A percentile compares a stretch with the other conserved stretches of the same genome.
Evolutionary conservation across 64 coral and sea anemone genomes (phyloP).

Genomic region (Actinia equina): DNA sequence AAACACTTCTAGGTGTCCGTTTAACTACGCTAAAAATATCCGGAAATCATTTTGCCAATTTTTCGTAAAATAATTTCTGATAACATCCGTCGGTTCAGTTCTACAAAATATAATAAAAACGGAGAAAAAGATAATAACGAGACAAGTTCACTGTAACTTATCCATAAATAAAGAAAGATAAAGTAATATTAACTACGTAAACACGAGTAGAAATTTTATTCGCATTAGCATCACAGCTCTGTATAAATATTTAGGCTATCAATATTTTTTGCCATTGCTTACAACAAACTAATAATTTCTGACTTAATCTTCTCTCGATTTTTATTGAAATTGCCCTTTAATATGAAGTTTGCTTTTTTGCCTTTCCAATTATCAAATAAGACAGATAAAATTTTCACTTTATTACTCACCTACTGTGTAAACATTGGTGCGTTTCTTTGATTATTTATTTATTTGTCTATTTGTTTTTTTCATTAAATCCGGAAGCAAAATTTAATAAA

Average conservation of each 20-base stretch:
- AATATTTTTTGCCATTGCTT: background rate
- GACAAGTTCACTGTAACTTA: background rate
- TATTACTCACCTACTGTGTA: background rate
- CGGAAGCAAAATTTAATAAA: background rate
- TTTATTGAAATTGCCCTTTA: background rate
- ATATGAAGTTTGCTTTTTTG: background rate
- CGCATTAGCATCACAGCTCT: too few species aligned
- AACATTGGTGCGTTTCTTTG: background rate
- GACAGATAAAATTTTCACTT: background rate
- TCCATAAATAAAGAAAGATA: background rate
- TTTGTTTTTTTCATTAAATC: background rate
- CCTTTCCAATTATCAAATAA: background rate
- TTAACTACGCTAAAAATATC: background rate
- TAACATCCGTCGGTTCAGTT: background rate
- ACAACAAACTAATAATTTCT: background rate
- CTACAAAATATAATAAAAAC: background rate
- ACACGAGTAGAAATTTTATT: too few species aligned
- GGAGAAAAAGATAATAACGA: background rate
- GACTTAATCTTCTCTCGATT: background rate
- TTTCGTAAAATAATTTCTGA: background rate
- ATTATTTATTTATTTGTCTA: background rate
- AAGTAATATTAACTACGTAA: background rate
- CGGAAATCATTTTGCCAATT: background rate
- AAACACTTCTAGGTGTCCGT: background rate
- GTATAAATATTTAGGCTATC: too few species aligned